phyloP scores from a whole-genome alignment of 35 echinoderm and acorn worm genomes.

The Apostichopus californicus region DNA sequence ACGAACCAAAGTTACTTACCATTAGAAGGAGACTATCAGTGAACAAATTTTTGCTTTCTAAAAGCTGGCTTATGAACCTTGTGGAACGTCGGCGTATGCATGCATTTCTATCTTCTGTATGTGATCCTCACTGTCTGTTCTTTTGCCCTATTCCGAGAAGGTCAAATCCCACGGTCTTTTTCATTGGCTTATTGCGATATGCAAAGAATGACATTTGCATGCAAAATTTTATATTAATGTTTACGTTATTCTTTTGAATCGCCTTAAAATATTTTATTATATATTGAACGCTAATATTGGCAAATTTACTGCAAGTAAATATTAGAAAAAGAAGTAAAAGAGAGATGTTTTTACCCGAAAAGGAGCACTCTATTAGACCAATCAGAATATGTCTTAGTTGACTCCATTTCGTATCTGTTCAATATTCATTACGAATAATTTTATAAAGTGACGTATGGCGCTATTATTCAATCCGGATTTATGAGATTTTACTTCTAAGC shows the following conservation, averaged over 20 bases:
- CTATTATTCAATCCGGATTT: too few relatives aligned
- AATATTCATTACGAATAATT: slow-evolving; percentile 12
- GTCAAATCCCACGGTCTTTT: not conserved
- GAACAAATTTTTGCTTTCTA: slow-evolving; percentile 10
- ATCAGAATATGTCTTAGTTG: not conserved
- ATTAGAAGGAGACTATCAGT: not conserved
- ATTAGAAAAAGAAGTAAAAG: too few relatives aligned
- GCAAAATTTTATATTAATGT: not conserved
- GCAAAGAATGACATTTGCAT: not conserved
- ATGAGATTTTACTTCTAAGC: too few relatives aligned
- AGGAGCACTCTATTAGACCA: not conserved
- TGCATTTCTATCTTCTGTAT: not conserved
- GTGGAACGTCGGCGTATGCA: slow-evolving; percentile 12
- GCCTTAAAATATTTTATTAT: too few relatives aligned
- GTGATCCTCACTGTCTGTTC: not conserved
- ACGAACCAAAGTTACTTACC: slow-evolving; percentile 18
- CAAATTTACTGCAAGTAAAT: too few relatives aligned
- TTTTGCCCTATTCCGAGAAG: not conserved
- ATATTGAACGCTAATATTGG: too few relatives aligned
- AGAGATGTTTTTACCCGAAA: not conserved
- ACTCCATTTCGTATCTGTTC: not conserved
- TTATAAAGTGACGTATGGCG: too few relatives aligned
- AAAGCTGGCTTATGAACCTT: slow-evolving; percentile 34
- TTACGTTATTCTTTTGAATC: not conserved
- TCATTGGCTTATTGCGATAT: not conserved